Percentiles rank a stretch among this genome's conserved stretches.
phyloP scores from a whole-genome alignment of 2,113 vertebrate species.

The Cariama cristata region DNA sequence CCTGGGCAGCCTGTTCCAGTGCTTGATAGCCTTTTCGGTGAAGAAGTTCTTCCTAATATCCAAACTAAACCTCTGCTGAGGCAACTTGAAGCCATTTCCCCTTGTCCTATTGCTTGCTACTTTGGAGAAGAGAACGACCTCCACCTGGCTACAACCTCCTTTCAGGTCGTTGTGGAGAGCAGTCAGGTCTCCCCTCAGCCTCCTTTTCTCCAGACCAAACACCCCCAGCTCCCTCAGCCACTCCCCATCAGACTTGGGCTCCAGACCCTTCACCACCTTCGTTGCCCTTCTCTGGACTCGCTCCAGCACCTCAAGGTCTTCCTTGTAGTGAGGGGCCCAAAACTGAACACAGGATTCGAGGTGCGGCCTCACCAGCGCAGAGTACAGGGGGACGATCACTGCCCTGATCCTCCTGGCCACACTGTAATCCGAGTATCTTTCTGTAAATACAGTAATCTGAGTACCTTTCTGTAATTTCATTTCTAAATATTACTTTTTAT shows the following conservation, averaged over 20 bases:
- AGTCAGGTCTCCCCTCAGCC: not conserved
- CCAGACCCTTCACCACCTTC: not conserved
- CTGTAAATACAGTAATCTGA: not conserved
- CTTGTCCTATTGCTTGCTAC: not conserved
- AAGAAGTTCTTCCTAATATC: too few relatives aligned
- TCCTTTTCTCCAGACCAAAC: not conserved
- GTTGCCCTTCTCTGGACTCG: not conserved
- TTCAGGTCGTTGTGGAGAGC: not conserved
- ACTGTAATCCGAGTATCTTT: not conserved
- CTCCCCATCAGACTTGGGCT: not conserved
- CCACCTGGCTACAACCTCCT: not conserved
- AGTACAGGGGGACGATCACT: not conserved
- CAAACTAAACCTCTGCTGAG: too few relatives aligned
- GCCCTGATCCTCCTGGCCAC: not conserved
- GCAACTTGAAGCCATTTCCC: not conserved
- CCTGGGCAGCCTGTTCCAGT: too few relatives aligned
- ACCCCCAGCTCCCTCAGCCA: not conserved
- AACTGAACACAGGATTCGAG: not conserved
- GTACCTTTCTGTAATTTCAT: not conserved
- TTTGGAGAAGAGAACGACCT: not conserved
- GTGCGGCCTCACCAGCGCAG: not conserved
- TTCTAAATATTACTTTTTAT: not conserved
- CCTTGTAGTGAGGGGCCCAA: not conserved
- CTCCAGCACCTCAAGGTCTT: not conserved
- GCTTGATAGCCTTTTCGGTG: too few relatives aligned